phyloP scores from a whole-genome alignment of 2,113 vertebrate genomes.

The Thamnaconus septentrionalis region DNA sequence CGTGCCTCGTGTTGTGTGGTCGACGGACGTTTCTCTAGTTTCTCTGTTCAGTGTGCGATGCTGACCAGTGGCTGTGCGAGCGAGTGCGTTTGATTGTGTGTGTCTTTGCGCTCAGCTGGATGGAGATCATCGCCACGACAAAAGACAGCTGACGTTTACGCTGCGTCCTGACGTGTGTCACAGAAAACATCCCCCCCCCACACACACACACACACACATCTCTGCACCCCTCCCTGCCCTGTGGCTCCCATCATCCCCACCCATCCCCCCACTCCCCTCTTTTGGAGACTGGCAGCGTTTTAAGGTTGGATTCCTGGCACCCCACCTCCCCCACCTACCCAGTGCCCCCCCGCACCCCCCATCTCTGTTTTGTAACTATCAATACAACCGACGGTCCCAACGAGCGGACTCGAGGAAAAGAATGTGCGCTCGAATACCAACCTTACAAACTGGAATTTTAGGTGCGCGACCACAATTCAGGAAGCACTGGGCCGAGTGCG shows the following conservation, averaged over 20 bases:
- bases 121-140: too few relatives aligned
- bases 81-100: background rate
- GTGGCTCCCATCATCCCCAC: constrained; percentile 30
- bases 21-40: too few relatives aligned
- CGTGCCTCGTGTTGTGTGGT: too few relatives aligned
- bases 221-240: background rate
- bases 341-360: background rate
- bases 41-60: too few relatives aligned
- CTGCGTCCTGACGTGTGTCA: too few relatives aligned
- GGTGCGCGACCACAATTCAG: too few relatives aligned
- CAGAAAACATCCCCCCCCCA: background rate
- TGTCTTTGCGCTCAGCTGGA: background rate
- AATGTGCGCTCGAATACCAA: background rate
- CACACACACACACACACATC: constrained; percentile 12
- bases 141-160: too few relatives aligned
- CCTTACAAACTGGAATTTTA: background rate
- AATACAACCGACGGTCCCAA: constrained; percentile 27
- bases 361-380: constrained; percentile 21
- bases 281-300: constrained; percentile 17
- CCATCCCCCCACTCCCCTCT: constrained; percentile 28
- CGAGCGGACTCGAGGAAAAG: background rate
- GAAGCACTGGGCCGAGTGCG: too few relatives aligned
- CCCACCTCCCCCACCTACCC: background rate
- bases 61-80: too few relatives aligned
- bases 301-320: constrained; percentile 45